Percentiles rank a stretch among this genome's conserved stretches.
Conservation (phyloP, 2,888 invertebrate species). For the Drosophila tripunctata region DNA sequence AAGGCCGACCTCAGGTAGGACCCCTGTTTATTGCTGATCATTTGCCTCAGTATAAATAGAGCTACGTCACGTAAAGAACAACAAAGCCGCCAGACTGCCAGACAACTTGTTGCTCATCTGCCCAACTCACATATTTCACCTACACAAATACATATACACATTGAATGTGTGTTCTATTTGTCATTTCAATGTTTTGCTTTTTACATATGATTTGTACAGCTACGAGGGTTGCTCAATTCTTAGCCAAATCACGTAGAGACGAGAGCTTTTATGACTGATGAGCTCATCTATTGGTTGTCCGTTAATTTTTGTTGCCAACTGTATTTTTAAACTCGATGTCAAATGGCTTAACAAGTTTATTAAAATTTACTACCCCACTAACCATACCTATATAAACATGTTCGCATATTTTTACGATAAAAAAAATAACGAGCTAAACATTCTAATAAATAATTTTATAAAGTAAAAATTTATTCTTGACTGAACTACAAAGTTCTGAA, state of each 20-base stretch:
- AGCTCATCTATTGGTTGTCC: slow-evolving; percentile 13
- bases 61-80: slow-evolving; percentile 23
- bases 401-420: too few species aligned
- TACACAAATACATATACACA: background rate
- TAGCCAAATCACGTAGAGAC: slow-evolving; percentile 29
- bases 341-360: background rate
- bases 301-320: background rate
- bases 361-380: background rate
- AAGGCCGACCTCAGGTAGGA: background rate
- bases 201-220: slow-evolving; percentile 24
- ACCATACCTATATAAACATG: too few species aligned
- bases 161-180: slow-evolving; percentile 17
- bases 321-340: background rate
- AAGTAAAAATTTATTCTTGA: too few species aligned
- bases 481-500: too few species aligned
- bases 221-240: slow-evolving; percentile 31
- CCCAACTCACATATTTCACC: background rate
- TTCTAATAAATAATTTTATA: too few species aligned
- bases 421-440: too few species aligned
- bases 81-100: slow-evolving; percentile 6
- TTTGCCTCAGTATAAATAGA: slow-evolving; percentile 29
- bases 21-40: background rate
- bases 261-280: slow-evolving; percentile 5
- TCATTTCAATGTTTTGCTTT: slow-evolving; percentile 36
- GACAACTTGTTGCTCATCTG: slow-evolving; percentile 57